These are phyloP conservation scores for Hirundo rustica DNA, from an alignment of 2,797 vertebrate genomes.

Conservation along the genomic window DNA sequence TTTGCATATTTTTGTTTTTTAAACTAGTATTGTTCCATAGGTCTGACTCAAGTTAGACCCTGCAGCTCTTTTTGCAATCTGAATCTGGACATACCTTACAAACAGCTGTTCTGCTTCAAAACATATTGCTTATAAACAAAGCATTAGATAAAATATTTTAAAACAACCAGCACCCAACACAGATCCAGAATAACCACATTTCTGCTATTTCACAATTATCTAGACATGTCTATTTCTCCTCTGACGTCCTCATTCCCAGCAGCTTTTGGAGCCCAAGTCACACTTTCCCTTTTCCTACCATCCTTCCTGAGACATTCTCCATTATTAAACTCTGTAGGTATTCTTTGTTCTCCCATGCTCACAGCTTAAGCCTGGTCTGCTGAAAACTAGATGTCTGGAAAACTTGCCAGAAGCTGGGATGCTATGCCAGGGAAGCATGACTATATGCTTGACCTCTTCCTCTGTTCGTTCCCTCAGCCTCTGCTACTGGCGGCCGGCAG, in stretches of 20 bases:
- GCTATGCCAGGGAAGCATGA: conserved; percentile 69
- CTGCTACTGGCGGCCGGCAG: conserved; percentile 62
- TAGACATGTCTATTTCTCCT: conserved; percentile 5
- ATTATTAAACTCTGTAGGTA: conserved; percentile 58
- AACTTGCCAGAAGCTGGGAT: conserved; percentile 61
- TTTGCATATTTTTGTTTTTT: conserved; percentile 8
- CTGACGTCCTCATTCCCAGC: conserved; percentile 29
- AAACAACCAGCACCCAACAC: neutral
- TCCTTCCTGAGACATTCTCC: conserved; percentile 10
- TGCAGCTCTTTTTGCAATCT: neutral
- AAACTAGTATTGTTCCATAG: neutral
- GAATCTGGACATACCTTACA: neutral
- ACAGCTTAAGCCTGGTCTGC: conserved; percentile 41
- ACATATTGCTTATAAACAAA: conserved; percentile 9
- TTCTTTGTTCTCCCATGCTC: conserved; percentile 46
- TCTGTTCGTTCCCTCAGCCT: conserved; percentile 52
- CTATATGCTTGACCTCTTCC: conserved; percentile 67
- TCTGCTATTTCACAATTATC: conserved; percentile 30
- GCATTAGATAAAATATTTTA: conserved; percentile 17
- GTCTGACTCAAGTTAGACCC: neutral
- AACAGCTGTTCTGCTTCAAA: conserved; percentile 42
- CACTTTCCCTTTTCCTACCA: conserved; percentile 26
- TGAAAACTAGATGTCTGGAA: conserved; percentile 68
- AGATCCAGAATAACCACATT: neutral
- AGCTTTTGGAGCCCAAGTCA: conserved; percentile 31